These are phyloP conservation scores for Liopterus haemorrhoidalis DNA, from an alignment of 2,888 invertebrate genomes.

Conservation along the genomic window DNA sequence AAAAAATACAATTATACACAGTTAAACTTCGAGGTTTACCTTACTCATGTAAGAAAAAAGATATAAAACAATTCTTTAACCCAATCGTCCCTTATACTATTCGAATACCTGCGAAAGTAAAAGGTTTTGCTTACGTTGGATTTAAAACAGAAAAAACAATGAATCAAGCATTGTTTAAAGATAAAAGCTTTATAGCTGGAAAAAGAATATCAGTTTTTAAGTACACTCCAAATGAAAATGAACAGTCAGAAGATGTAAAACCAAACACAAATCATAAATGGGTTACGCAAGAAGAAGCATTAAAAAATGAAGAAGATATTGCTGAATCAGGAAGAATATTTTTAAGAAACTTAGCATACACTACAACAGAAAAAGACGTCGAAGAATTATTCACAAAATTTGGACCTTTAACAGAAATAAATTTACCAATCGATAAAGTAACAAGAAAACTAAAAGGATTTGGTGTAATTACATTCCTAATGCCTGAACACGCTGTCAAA, in stretches of 20 bases:
- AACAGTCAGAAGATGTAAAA: slow-evolving; percentile 31
- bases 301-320: slow-evolving; percentile 70
- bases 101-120: slow-evolving; percentile 66
- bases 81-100: slow-evolving; percentile 75
- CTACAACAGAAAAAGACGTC: slow-evolving; percentile 78
- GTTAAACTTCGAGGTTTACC: slow-evolving; percentile 73
- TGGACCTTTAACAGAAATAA: slow-evolving; percentile 82
- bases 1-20: slow-evolving; percentile 50
- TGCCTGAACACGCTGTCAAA: slow-evolving; percentile 90
- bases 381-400: slow-evolving; percentile 75
- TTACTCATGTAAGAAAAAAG: slow-evolving; percentile 72
- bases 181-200: slow-evolving; percentile 77
- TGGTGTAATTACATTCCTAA: slow-evolving; percentile 84
- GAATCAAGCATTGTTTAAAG: slow-evolving; percentile 72
- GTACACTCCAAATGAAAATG: slow-evolving; percentile 47
- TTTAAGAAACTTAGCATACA: slow-evolving; percentile 84
- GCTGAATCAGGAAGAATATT: slow-evolving; percentile 90
- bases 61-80: slow-evolving; percentile 78
- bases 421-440: slow-evolving; percentile 77
- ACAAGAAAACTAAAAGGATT: slow-evolving; percentile 87
- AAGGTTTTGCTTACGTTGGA: slow-evolving; percentile 87
- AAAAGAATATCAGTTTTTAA: slow-evolving; percentile 55
- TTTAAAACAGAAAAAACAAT: slow-evolving; percentile 77
- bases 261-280: slow-evolving; percentile 47
- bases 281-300: slow-evolving; percentile 56